Evolutionary conservation across 2,113 vertebrate genomes (phyloP).

Genomic region (Xiphorhynchus elegans): DNA sequence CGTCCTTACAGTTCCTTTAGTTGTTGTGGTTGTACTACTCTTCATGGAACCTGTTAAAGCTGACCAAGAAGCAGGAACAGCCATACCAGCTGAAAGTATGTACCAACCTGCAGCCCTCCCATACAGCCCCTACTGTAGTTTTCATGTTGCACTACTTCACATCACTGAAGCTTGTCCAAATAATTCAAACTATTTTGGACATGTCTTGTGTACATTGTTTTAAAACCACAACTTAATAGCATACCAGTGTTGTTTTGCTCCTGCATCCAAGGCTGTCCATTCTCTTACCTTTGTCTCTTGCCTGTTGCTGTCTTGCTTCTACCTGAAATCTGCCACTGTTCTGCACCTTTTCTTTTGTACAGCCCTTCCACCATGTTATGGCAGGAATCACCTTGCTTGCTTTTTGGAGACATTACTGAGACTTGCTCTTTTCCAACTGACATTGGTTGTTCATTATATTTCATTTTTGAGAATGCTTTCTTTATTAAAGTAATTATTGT

Average conservation of each 20-base stretch:
- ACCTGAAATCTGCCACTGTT: background rate
- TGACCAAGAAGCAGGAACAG: conserved; percentile 83
- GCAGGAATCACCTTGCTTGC: background rate
- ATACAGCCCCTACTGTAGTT: background rate
- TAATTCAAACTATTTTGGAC: background rate
- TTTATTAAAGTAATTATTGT: background rate
- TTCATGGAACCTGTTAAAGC: conserved; percentile 65
- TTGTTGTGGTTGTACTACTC: conserved; percentile 73
- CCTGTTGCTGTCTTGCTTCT: background rate
- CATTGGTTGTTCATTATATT: background rate
- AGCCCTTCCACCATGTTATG: background rate
- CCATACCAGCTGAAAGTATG: conserved; percentile 93
- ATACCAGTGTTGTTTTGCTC: background rate
- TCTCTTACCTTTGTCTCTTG: background rate
- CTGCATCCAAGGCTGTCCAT: background rate
- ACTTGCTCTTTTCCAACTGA: background rate
- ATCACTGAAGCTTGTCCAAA: background rate
- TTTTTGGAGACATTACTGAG: background rate
- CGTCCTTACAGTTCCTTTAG: conserved; percentile 55
- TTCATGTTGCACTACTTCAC: background rate
- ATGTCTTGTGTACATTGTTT: background rate
- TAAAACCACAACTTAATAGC: background rate
- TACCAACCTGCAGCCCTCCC: background rate
- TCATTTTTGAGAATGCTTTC: background rate
- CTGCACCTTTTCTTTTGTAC: background rate